Percentiles rank a stretch among this genome's conserved stretches.
Conservation (phyloP, 2,797 vertebrate genomes). For the Cottoperca gobio region DNA sequence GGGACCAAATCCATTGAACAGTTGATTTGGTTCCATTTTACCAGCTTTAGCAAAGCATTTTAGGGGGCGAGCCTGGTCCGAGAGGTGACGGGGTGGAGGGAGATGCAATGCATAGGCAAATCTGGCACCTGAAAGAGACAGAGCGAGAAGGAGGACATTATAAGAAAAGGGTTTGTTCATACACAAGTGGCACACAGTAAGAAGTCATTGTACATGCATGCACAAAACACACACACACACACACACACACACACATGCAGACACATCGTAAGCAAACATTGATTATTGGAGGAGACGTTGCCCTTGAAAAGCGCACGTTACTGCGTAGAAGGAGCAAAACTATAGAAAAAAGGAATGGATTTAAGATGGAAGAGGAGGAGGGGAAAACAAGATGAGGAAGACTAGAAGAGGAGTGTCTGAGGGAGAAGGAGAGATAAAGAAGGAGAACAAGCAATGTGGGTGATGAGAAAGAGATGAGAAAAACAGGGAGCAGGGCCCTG, state of each 20-base stretch:
- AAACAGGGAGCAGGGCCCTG: conserved; percentile 37
- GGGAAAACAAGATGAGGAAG: neutral
- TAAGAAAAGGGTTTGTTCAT: conserved; percentile 31
- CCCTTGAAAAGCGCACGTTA: conserved; percentile 32
- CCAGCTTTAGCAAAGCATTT: conserved; percentile 99
- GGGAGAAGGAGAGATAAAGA: conserved; percentile 5
- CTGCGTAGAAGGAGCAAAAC: conserved; percentile 16
- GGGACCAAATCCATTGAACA: conserved; percentile 99
- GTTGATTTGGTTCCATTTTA: conserved; percentile 99
- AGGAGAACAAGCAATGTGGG: conserved; percentile 2
- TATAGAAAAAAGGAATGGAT: neutral
- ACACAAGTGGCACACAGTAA: neutral
- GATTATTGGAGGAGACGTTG: conserved; percentile 35
- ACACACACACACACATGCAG: conserved; percentile 21
- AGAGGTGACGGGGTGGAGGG: conserved; percentile 1
- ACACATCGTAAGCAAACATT: conserved; percentile 18
- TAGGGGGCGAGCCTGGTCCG: conserved; percentile 32
- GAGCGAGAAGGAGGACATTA: conserved; percentile 26
- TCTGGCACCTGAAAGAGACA: conserved; percentile 59
- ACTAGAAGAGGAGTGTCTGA: neutral
- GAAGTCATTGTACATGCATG: neutral
- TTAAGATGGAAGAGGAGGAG: neutral
- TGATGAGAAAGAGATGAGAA: conserved; percentile 47
- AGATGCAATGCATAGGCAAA: neutral
- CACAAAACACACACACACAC: conserved; percentile 5